Conservation (phyloP, 1,140 invertebrate species). For the Drosophila kepulauana region DNA sequence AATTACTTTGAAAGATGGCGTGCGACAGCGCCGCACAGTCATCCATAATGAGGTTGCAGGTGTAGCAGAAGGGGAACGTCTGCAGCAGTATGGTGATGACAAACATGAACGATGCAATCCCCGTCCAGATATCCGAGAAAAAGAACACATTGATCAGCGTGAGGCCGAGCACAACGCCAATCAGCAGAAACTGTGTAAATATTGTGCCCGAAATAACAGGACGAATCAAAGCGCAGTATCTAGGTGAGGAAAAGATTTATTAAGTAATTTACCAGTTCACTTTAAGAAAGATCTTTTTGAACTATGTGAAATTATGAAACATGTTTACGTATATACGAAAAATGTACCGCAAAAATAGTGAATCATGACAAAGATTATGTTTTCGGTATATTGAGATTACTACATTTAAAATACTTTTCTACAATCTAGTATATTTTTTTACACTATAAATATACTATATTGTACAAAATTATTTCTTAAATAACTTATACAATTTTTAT, state of each 20-base stretch:
- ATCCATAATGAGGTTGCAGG: slow-evolving; percentile 70
- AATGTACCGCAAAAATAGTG: too few relatives aligned
- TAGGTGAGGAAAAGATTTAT: background rate
- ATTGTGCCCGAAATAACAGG: slow-evolving; percentile 72
- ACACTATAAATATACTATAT: too few relatives aligned
- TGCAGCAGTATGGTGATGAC: slow-evolving; percentile 64
- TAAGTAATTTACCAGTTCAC: too few relatives aligned
- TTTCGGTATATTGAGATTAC: too few relatives aligned
- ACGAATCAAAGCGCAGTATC: slow-evolving; percentile 54
- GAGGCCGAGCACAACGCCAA: slow-evolving; percentile 61
- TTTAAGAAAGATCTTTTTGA: too few relatives aligned
- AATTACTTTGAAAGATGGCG: slow-evolving; percentile 70
- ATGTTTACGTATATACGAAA: too few relatives aligned
- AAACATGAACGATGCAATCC: slow-evolving; percentile 65
- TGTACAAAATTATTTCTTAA: too few relatives aligned
- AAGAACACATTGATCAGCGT: slow-evolving; percentile 71
- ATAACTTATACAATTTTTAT: too few relatives aligned
- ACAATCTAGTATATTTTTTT: too few relatives aligned
- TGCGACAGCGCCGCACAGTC: slow-evolving; percentile 59
- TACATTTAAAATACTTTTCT: too few relatives aligned
- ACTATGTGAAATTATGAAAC: too few relatives aligned
- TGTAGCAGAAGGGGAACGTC: slow-evolving; percentile 71
- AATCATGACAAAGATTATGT: too few relatives aligned
- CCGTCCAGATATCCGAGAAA: slow-evolving; percentile 64
- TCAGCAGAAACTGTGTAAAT: slow-evolving; percentile 64